Conservation (phyloP, 2,113 vertebrate genomes). For the Acanthisitta chloris region DNA sequence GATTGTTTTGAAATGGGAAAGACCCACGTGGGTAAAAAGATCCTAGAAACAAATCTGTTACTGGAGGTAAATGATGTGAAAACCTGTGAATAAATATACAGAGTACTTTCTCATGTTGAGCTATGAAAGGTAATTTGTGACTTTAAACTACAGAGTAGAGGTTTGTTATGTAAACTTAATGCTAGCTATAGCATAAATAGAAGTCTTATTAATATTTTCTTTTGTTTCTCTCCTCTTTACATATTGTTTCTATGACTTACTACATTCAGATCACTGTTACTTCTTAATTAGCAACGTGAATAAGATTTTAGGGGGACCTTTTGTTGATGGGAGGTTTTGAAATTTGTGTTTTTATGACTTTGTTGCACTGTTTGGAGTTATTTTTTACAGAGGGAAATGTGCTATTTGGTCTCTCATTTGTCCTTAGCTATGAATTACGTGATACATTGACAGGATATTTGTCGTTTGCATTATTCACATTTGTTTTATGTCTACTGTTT, state of each 20-base stretch:
- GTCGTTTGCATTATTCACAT: neutral
- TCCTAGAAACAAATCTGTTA: neutral
- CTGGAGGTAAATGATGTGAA: neutral
- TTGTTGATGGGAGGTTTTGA: neutral
- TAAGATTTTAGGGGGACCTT: neutral
- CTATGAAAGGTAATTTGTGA: neutral
- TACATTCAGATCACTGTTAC: neutral
- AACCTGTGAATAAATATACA: neutral
- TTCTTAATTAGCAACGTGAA: neutral
- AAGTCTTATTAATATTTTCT: neutral
- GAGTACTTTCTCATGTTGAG: neutral
- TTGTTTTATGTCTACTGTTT: neutral
- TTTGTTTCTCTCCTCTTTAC: neutral
- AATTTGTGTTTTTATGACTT: neutral
- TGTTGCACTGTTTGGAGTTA: neutral
- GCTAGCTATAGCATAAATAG: neutral
- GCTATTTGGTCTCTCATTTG: neutral
- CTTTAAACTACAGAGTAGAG: neutral
- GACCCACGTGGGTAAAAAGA: neutral
- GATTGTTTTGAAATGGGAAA: neutral
- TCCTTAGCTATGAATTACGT: neutral
- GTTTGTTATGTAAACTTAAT: neutral
- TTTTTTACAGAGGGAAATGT: neutral
- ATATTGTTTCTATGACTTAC: neutral
- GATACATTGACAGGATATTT: neutral